Evolutionary conservation across 2,113 vertebrate species (phyloP).

Genomic region (Clarias batrachus): DNA sequence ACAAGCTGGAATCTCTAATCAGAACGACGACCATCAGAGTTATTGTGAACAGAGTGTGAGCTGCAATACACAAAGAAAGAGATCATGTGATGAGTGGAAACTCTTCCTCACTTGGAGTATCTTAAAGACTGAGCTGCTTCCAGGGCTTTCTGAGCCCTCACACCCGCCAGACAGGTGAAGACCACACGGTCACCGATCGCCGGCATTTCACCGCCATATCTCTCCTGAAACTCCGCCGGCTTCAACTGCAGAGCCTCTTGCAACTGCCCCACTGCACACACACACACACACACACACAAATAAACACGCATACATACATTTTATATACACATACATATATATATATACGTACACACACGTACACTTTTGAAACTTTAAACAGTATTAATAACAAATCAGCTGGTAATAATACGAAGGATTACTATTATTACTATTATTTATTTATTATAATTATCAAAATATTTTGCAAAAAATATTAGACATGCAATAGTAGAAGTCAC

Average conservation of each 20-base stretch:
- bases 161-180: conserved; percentile 86
- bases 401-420: no score
- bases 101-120: conserved; percentile 78
- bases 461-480: no score
- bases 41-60: neutral
- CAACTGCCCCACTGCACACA: conserved; percentile 79
- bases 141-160: conserved; percentile 83
- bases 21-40: neutral
- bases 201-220: conserved; percentile 81
- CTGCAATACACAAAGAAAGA: neutral
- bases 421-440: no score
- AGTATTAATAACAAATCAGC: neutral
- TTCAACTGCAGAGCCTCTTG: conserved; percentile 80
- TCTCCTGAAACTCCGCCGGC: conserved; percentile 79
- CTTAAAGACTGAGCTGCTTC: conserved; percentile 77
- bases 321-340: no score
- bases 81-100: neutral
- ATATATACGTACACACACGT: neutral
- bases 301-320: neutral
- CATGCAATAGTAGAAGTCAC: no score
- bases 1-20: neutral
- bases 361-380: neutral
- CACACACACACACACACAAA: conserved; percentile 8
- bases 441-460: no score
- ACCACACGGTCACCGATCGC: conserved; percentile 77